Evolutionary conservation across 1,140 invertebrate genomes (phyloP).

Genomic region (Zophobas morio): DNA sequence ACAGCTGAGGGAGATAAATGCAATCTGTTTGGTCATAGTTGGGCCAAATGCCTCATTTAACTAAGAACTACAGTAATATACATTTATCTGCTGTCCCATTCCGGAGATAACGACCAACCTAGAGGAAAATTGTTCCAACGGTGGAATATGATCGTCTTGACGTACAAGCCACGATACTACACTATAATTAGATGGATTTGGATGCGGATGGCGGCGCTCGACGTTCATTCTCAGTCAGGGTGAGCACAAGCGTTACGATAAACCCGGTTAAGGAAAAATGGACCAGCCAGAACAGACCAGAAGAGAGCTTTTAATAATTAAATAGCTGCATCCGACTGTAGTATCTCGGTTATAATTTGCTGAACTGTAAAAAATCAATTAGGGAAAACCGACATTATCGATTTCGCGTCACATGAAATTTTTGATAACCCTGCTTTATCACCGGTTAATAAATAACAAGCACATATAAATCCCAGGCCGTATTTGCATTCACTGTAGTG

Average conservation of each 20-base stretch:
- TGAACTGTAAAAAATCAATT: not conserved
- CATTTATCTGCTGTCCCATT: conserved; percentile 26
- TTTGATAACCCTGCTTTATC: too few relatives aligned
- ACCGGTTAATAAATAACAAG: too few relatives aligned
- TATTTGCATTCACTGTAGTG: conserved; percentile 2
- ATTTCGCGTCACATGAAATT: too few relatives aligned
- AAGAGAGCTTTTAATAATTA: not conserved
- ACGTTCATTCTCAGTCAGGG: conserved; percentile 10
- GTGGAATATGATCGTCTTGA: conserved; percentile 22
- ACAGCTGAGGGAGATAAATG: conserved; percentile 22
- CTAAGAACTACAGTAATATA: conserved; percentile 19
- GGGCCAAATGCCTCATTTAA: conserved; percentile 23
- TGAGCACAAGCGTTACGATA: not conserved
- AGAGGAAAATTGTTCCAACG: conserved; percentile 15
- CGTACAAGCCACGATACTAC: conserved; percentile 5
- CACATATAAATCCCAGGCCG: too few relatives aligned
- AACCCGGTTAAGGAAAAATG: not conserved
- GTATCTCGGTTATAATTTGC: not conserved
- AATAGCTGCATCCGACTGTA: not conserved
- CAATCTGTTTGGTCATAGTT: conserved; percentile 33
- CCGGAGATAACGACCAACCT: not conserved
- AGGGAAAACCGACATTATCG: too few relatives aligned
- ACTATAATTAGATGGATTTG: conserved; percentile 3
- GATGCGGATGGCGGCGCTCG: not conserved
- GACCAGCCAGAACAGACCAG: not conserved